Evolutionary conservation across 2,888 invertebrate species (phyloP), one percentile per base, ranked within the genome.

Genomic region (Dermolepida albohirtum): DNA sequence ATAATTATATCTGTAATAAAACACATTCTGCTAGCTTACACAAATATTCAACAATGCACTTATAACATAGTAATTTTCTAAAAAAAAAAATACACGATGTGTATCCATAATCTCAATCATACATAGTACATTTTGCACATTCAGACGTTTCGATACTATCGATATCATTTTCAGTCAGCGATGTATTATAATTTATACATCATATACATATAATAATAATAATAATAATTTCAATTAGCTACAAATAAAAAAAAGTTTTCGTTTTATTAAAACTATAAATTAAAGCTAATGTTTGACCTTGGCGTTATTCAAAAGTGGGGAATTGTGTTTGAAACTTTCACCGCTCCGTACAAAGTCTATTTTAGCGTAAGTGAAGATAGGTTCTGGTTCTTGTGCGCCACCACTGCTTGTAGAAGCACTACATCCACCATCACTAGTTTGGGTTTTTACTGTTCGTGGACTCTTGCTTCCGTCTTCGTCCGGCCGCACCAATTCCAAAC

Each of bases 311-410:
- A 73, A 73, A 52, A 68, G 54, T 62, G 74, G 71, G 54, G 64
- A 47, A 40, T 70, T 73, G 47, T 74, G 73, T 70, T 81, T 84
- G 70, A 85, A 78, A 68, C 82, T 83, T 74, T 88, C 89, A 14
- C 47, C 47, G 80, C 89, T 87, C 81, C 89, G 89, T 39, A 88
- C 85, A 83, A 93, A 94, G 86, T 93, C 93, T 70, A 94, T 93
- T 85, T 92, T 90, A 71, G 93, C 93, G 83, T 94, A 94, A 44
- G 87, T 87, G 77, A 90, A 88, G 68, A 84, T 83, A 50, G 86
- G 17, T 14, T 69, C 59, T 12, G 22, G 41, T 14, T 55, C 74
- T 71, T 50, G 52, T 8, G 6, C 17, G 10, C 29, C 27, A 11
- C 29, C 54, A 6, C 16, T 14, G 5, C 41, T 16, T 34, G 22